Conservation (phyloP, 2,888 invertebrate species). For the Yponomeuta sedellus region DNA sequence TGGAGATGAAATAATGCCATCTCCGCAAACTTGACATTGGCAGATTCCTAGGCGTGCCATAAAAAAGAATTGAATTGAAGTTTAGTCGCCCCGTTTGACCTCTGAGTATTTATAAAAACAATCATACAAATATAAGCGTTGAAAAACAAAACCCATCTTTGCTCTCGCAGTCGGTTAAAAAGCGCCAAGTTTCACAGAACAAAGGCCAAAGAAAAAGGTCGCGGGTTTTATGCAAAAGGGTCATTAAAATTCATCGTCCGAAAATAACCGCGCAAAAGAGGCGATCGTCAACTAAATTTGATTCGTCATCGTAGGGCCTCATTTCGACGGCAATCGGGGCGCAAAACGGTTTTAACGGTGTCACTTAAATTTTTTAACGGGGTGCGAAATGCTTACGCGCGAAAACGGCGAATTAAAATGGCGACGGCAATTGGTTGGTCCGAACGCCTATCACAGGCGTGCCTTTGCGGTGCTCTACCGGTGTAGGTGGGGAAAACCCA, state of each 20-base stretch:
- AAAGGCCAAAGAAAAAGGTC: conserved; percentile 14
- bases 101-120: too few species aligned
- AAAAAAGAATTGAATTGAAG: too few species aligned
- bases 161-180: too few species aligned
- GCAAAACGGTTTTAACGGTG: conserved; percentile 48
- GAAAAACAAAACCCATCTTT: too few species aligned
- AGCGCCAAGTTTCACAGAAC: conserved; percentile 10
- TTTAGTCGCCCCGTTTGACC: too few species aligned
- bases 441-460: too few species aligned
- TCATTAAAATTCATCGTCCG: conserved; percentile 51
- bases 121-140: too few species aligned
- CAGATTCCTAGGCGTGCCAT: too few species aligned
- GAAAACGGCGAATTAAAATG: conserved; percentile 12
- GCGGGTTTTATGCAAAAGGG: conserved; percentile 14
- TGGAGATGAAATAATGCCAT: too few species aligned
- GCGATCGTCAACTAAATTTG: conserved; percentile 57
- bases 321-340: conserved; percentile 62
- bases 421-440: not conserved
- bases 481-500: too few species aligned
- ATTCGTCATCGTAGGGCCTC: conserved; percentile 50
- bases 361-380: conserved; percentile 36
- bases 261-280: conserved; percentile 53
- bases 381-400: conserved; percentile 9
- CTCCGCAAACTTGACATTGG: too few species aligned
- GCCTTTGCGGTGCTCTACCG: too few species aligned